Base-by-base conservation (phyloP, 2,888 invertebrate genomes). In the Ethmia dodecea region DNA sequence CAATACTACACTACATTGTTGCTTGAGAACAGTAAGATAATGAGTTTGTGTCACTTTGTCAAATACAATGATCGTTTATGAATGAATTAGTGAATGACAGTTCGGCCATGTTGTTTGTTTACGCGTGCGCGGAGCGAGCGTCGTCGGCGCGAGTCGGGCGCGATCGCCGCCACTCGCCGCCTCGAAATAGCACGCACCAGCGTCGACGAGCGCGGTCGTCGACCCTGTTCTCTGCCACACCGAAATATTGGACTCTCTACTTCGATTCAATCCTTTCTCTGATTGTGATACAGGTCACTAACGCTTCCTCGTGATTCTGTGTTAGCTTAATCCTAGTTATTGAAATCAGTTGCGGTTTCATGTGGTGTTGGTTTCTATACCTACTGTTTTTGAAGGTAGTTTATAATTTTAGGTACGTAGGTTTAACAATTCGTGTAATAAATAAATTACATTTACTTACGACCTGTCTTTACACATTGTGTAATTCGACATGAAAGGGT, bases 1-100 rank as follows among this genome's bases (percentile, higher is more conserved):
- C 6, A 26, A 12, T 11, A 11, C 11, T 10, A 26, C 10, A 11
- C 25, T 2, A 25, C 25, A 25, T 26, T 30, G 16, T 12, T 30
- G 5, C 5, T 18, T 5, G 5, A 24, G 22, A 14, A 34, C 24
- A 28, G 40, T 47, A 49, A 56, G 55, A 60, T 72, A 73, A 67
- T 71, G 57, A 68, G 63, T 66, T 62, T 56, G 58, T 60, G 55
- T 60, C 62, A 60, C 67, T 74, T 78, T 71, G 74, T 75, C 74
- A 76, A 75, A 69, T 71, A 73, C 71, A 76, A 71, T 74, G 69
- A 73, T 77, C 60, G 60, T 66, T 73, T 74, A 79, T 83, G 84
- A 86, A 84, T 84, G 86, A 81, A 79, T 80, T 78, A 77, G 60
- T 81, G 81, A 84, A 84, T 86, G 86, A 84, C 81, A 83, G 75